These are phyloP conservation scores for Megalurothrips usitatus DNA, from an alignment of 2,888 invertebrate species.

Conservation along the genomic window DNA sequence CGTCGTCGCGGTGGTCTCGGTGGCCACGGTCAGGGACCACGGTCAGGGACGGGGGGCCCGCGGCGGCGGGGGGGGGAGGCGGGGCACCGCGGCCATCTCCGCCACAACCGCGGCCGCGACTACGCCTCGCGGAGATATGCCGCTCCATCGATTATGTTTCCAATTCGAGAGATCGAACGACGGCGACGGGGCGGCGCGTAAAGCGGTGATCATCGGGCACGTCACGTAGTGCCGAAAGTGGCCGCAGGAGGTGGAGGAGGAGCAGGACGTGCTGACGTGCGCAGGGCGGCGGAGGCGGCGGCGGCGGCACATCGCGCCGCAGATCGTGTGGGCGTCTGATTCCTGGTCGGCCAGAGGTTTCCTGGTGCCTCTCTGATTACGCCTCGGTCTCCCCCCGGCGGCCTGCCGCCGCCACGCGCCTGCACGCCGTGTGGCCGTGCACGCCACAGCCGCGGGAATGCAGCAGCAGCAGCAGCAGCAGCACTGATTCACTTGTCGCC, in stretches of 20 bases:
- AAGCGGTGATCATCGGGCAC: background rate
- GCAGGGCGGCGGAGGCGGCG: background rate
- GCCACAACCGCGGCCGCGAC: too few species aligned
- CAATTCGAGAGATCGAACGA: too few species aligned
- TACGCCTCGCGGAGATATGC: too few species aligned
- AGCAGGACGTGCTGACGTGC: background rate
- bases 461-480: background rate
- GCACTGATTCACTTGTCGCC: background rate
- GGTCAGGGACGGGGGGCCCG: too few species aligned
- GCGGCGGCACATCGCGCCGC: background rate
- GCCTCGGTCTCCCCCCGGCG: too few species aligned
- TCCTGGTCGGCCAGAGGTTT: slow-evolving; percentile 5
- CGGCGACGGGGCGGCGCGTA: too few species aligned
- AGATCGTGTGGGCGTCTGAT: background rate
- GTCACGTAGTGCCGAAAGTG: background rate
- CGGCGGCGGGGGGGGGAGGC: too few species aligned
- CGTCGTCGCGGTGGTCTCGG: background rate
- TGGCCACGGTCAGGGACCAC: background rate
- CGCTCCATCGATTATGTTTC: too few species aligned
- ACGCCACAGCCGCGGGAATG: background rate
- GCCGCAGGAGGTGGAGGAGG: background rate
- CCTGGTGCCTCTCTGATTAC: background rate
- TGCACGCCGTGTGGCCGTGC: background rate
- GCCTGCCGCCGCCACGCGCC: too few species aligned
- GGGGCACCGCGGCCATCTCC: too few species aligned